Percentiles rank a stretch among this genome's conserved stretches.
These are phyloP conservation scores for Scaptomyza pallida DNA, from an alignment of 1,140 invertebrate species.

Conservation along the genomic window DNA sequence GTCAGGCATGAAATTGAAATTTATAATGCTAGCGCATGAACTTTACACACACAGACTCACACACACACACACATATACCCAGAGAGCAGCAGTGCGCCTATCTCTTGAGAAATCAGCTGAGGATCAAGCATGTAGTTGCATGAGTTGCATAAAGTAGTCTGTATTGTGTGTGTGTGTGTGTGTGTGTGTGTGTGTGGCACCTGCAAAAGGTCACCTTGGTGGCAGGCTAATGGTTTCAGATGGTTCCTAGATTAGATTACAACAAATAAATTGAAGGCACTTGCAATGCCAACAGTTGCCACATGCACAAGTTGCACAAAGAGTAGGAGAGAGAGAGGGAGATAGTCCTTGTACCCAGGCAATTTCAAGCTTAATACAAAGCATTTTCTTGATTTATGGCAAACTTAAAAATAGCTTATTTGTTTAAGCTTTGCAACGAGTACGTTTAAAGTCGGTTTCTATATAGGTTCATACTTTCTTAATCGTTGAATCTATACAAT, in stretches of 20 bases:
- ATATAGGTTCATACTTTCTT: no score
- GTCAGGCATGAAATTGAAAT: conserved; percentile 78
- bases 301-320: not conserved
- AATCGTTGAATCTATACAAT: no score
- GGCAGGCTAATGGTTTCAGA: conserved; percentile 21
- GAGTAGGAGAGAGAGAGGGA: conserved; percentile 6
- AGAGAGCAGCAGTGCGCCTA: conserved; percentile 10
- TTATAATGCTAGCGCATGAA: conserved; percentile 61
- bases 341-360: not conserved
- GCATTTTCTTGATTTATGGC: not conserved
- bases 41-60: conserved; percentile 9
- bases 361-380: not conserved
- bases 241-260: conserved; percentile 25
- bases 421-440: no score
- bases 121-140: conserved; percentile 12
- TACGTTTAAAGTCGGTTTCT: no score
- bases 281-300: not conserved
- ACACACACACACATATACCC: conserved; percentile 19
- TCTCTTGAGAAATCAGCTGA: conserved; percentile 31
- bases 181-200: not conserved
- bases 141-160: not conserved
- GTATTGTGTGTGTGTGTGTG: conserved; percentile 18
- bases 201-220: conserved; percentile 19
- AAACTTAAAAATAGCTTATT: not conserved
- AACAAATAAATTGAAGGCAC: conserved; percentile 13